A percentile compares a stretch with the other conserved stretches of the same genome.
Evolutionary conservation across 2,797 vertebrate species (phyloP).

Genomic region (Sebastiscus tertius): DNA sequence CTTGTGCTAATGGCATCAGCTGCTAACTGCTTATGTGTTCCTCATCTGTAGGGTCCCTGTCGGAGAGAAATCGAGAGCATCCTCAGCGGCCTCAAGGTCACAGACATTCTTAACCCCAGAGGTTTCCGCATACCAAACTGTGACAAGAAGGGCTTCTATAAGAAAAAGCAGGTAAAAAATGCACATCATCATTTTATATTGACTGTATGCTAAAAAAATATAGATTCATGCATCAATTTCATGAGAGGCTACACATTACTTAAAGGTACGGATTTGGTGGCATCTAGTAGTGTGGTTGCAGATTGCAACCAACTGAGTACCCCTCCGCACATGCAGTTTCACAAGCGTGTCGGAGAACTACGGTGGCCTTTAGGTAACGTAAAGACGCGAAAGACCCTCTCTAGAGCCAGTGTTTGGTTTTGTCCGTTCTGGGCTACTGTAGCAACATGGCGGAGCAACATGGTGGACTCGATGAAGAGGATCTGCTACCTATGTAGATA

Average conservation of each 20-base stretch:
- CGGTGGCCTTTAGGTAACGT: too few relatives aligned
- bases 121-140: conserved; percentile 96
- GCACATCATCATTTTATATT: not conserved
- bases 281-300: too few relatives aligned
- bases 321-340: too few relatives aligned
- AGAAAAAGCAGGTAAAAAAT: conserved; percentile 92
- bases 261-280: not conserved
- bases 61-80: conserved; percentile 93
- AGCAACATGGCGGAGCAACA: too few relatives aligned
- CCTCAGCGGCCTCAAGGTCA: conserved; percentile 90
- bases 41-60: conserved; percentile 89
- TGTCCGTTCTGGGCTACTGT: too few relatives aligned
- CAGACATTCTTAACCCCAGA: conserved; percentile 89
- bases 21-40: conserved; percentile 21
- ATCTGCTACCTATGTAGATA: too few relatives aligned
- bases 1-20: not conserved
- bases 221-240: not conserved
- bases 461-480: too few relatives aligned
- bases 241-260: not conserved
- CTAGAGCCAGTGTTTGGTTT: too few relatives aligned
- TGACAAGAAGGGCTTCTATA: conserved; percentile 97
- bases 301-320: too few relatives aligned
- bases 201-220: not conserved
- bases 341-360: too few relatives aligned
- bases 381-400: too few relatives aligned